A percentile compares a stretch with the other conserved stretches of the same genome.
phyloP scores from a whole-genome alignment of 2,113 vertebrate species.

The Pleuronectes platessa region DNA sequence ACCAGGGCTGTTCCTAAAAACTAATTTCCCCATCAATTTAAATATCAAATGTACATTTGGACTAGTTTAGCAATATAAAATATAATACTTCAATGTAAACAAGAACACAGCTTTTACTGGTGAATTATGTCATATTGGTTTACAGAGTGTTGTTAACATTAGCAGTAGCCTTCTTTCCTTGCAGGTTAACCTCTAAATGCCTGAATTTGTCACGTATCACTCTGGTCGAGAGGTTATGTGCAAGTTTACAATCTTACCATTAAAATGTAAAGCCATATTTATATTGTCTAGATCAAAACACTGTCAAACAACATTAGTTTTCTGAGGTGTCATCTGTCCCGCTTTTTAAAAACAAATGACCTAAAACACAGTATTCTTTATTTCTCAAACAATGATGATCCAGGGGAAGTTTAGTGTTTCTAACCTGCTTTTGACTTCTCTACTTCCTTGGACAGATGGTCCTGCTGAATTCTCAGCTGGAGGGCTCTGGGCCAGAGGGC shows the following conservation, averaged over 20 bases:
- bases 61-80: neutral
- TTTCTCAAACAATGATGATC: neutral
- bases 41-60: neutral
- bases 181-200: neutral
- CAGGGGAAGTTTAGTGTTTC: constrained; percentile 39
- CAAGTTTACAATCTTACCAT: neutral
- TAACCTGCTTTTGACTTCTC: constrained; percentile 91
- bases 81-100: neutral
- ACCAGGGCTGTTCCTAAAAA: neutral
- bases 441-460: constrained; percentile 85
- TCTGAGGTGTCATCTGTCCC: neutral
- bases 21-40: neutral
- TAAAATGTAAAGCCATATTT: neutral
- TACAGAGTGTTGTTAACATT: neutral
- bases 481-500: constrained; percentile 81
- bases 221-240: neutral
- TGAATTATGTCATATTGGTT: neutral
- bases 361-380: neutral
- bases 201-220: neutral
- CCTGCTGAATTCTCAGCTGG: constrained; percentile 82
- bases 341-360: neutral
- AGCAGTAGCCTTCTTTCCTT: neutral
- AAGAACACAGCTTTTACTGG: neutral
- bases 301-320: neutral
- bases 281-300: neutral